phyloP scores from a whole-genome alignment of 2,113 vertebrate genomes.

The Saccopteryx leptura region DNA sequence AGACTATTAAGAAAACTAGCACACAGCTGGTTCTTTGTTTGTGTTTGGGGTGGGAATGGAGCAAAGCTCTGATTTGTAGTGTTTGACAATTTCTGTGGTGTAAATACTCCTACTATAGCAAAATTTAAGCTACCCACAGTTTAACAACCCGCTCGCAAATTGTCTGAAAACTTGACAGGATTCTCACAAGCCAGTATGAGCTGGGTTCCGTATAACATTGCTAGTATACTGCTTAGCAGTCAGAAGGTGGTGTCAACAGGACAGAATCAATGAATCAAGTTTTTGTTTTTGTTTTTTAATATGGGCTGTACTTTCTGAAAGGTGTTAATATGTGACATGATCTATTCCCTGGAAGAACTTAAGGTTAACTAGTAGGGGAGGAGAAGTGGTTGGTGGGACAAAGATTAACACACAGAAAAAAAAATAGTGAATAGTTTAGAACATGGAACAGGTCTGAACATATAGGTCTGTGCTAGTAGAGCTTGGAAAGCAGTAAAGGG shows the following conservation, averaged over 20 bases:
- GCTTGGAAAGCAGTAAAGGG: background rate
- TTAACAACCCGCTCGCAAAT: background rate
- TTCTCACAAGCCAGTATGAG: background rate
- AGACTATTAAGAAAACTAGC: background rate
- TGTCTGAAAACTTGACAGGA: background rate
- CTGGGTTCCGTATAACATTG: background rate
- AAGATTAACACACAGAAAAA: background rate
- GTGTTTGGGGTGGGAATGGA: background rate
- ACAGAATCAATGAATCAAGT: background rate
- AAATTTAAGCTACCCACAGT: background rate
- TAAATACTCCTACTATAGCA: background rate
- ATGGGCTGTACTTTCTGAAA: background rate
- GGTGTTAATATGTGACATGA: background rate
- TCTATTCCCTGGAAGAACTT: slow-evolving; percentile 23
- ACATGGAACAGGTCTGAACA: background rate
- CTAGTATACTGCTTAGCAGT: background rate
- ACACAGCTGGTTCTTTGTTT: background rate
- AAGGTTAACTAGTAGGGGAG: background rate
- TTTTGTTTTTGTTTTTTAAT: background rate
- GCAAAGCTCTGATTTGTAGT: background rate
- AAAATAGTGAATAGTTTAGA: background rate
- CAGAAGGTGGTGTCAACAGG: background rate
- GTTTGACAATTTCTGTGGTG: slow-evolving; percentile 4
- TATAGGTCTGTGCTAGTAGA: background rate
- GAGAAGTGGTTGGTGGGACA: background rate